Evolutionary conservation across 2,113 vertebrate genomes (phyloP).

Genomic region (Sinosuthora webbiana): DNA sequence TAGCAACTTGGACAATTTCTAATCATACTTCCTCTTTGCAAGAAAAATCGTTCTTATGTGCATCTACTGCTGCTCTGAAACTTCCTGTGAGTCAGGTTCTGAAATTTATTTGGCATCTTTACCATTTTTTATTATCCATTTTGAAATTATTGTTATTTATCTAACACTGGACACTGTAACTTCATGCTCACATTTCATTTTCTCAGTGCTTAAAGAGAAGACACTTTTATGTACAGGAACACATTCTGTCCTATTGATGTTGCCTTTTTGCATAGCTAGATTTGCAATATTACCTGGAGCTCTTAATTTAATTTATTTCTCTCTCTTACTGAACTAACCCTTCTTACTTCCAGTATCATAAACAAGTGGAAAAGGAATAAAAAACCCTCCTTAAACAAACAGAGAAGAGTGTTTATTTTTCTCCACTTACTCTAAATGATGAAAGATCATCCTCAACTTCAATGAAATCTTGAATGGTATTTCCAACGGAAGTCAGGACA

Average conservation of each 20-base stretch:
- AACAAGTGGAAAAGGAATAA: background rate
- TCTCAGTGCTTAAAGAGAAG: background rate
- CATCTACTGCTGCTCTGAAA: background rate
- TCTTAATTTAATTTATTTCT: background rate
- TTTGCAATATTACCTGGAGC: background rate
- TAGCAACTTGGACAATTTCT: background rate
- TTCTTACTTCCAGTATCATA: background rate
- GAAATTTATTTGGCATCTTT: background rate
- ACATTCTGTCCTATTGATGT: background rate
- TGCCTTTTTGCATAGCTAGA: background rate
- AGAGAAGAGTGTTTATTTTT: background rate
- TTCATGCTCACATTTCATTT: background rate
- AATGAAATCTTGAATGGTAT: constrained; percentile 84
- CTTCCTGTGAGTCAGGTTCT: background rate
- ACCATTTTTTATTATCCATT: background rate
- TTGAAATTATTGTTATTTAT: background rate
- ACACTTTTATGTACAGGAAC: background rate
- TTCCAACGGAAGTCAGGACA: constrained; percentile 85
- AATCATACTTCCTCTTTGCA: background rate
- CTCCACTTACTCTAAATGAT: constrained; percentile 79
- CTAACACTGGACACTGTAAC: background rate
- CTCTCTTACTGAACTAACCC: background rate
- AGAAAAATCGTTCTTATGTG: background rate
- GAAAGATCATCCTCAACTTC: constrained; percentile 87
- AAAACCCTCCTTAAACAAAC: accelerated